A percentile compares a stretch with the other conserved stretches of the same genome.
Conservation (phyloP, 1,140 invertebrate genomes). For the Zaprionus ghesquierei region DNA sequence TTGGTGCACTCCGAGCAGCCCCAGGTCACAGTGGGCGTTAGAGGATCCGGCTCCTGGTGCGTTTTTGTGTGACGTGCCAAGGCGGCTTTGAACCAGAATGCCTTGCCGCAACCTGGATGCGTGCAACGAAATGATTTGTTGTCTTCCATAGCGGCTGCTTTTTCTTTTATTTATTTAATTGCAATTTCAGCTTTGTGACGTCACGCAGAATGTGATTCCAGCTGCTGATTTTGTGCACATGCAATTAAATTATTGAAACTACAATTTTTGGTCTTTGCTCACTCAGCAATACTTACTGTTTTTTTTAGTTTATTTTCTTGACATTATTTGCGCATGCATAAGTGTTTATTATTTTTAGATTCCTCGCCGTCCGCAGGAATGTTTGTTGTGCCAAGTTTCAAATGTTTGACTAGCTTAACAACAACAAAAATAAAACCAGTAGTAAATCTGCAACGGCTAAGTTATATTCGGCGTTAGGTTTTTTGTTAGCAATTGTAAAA, state of each 20-base stretch:
- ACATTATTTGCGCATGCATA: neutral
- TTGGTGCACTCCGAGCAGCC: constrained; percentile 29
- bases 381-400: neutral
- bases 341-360: neutral
- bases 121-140: constrained; percentile 22
- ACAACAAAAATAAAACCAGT: neutral
- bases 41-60: constrained; percentile 13
- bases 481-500: neutral
- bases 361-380: neutral
- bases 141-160: constrained; percentile 19
- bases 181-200: neutral
- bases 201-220: neutral
- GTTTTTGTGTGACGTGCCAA: constrained; percentile 19
- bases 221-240: neutral
- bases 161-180: neutral
- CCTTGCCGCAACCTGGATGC: constrained; percentile 16
- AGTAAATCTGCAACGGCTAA: neutral
- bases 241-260: neutral
- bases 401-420: neutral
- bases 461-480: neutral
- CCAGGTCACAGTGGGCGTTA: constrained; percentile 2
- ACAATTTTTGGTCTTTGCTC: neutral
- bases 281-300: neutral
- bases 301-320: neutral
- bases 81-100: constrained; percentile 31